Conservation (phyloP, 2,113 vertebrate genomes). For the Cebus imitator region DNA sequence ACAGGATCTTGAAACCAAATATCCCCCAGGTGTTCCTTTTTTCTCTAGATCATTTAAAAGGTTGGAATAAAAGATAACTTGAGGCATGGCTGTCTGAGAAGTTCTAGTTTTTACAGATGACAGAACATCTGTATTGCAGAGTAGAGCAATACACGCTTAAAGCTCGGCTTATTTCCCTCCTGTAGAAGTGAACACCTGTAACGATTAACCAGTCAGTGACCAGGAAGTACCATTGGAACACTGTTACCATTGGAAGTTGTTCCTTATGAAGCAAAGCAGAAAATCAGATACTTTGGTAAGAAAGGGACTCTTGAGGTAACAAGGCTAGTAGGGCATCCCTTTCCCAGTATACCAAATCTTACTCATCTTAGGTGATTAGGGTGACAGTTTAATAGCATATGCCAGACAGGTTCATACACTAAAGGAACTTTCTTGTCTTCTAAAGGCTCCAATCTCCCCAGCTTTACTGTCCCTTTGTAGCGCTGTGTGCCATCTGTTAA, state of each 20-base stretch:
- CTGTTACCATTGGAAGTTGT: not conserved
- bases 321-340: not conserved
- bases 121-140: not conserved
- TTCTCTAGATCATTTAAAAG: not conserved
- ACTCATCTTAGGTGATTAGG: not conserved
- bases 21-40: not conserved
- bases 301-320: not conserved
- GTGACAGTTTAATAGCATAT: not conserved
- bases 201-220: rapidly evolving
- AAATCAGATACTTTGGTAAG: not conserved
- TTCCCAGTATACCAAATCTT: not conserved
- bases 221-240: not conserved
- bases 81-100: slow-evolving; percentile 42
- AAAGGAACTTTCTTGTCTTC: not conserved
- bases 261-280: not conserved
- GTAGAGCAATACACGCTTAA: not conserved
- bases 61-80: slow-evolving; percentile 5
- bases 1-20: slow-evolving; percentile 4
- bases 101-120: not conserved
- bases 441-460: not conserved
- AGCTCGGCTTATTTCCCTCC: rapidly evolving
- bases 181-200: rapidly evolving
- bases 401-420: not conserved
- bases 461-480: not conserved
- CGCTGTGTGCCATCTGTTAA: not conserved